Conservation (phyloP, 2,888 invertebrate genomes). For the Endotricha flammealis region DNA sequence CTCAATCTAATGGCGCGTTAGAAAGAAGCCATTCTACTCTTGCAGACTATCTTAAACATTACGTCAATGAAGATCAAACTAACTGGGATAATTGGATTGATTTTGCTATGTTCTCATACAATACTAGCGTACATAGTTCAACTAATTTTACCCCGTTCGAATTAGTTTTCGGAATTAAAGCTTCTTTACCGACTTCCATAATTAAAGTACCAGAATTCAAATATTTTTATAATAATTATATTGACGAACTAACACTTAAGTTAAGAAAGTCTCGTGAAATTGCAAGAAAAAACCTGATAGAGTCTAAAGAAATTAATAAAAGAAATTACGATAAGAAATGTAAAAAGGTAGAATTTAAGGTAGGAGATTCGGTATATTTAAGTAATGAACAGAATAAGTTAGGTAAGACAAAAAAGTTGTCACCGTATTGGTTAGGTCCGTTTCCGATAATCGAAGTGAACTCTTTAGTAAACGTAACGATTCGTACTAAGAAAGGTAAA, state of each 20-base stretch:
- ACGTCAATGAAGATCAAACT: conserved; percentile 29
- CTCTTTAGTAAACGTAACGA: conserved; percentile 19
- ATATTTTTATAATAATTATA: conserved; percentile 10
- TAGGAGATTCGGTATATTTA: conserved; percentile 19
- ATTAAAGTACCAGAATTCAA: conserved; percentile 14
- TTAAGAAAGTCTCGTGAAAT: conserved; percentile 6
- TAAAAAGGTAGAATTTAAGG: conserved; percentile 5
- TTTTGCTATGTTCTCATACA: conserved; percentile 36
- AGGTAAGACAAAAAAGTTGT: conserved; percentile 17
- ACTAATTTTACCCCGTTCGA: conserved; percentile 16
- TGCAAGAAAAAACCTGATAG: conserved; percentile 7
- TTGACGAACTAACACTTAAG: conserved; percentile 9
- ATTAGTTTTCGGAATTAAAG: conserved; percentile 1
- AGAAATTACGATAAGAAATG: conserved; percentile 10
- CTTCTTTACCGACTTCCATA: not conserved
- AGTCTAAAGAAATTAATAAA: conserved; percentile 11
- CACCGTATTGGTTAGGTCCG: conserved; percentile 16
- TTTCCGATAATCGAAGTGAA: conserved; percentile 17
- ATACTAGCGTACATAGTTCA: conserved; percentile 29
- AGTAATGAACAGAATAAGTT: conserved; percentile 15
- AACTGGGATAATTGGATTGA: conserved; percentile 38
- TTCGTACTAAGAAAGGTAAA: conserved; percentile 17
- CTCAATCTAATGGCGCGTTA: conserved; percentile 34
- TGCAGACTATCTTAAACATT: conserved; percentile 39
- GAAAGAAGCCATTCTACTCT: conserved; percentile 33